Base-by-base conservation (phyloP, 2,113 vertebrate genomes). In the Nerophis ophidion region DNA sequence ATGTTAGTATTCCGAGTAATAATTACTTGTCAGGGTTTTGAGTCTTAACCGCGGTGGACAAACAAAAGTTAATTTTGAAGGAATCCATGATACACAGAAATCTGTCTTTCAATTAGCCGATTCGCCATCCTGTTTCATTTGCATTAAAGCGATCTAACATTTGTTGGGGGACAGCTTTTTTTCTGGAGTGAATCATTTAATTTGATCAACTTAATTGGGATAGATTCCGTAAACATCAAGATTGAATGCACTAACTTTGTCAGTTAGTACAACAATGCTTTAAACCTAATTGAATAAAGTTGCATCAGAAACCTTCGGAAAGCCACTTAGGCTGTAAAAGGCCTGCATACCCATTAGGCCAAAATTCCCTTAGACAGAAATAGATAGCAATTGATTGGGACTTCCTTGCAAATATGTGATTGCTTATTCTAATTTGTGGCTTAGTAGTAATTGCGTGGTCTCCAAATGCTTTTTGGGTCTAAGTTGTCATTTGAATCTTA, bases 221-320 rank as follows among this genome's bases (percentile, higher is more conserved):
- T 90, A 86, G 86, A 91, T 89, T 90, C 81, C 52, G 86, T 87
- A 90, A 91, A 90, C 88, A 90, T 91, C 86, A 89, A 89, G 88
- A 90, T 90, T 90, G 87, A 90, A 87, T 71, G 84, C 85, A 76
- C 82, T 84, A 88, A 88, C 84, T 86, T 84, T 87, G 85, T 88
- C 87, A 83, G 85, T 89, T 87, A 85, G 83, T 83, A 76, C 77
- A 85, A 87, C 84, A 80, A 86, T 79, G 81, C 86, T 90, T 90
- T 88, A 86, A 83, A 79, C 64, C 48, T 91, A 90, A 91, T 90
- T 84, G 86, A 90, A 90, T 91, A 81, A 87, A 74, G 75, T 70
- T 77, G 81, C 74, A 68, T 74, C 78, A 85, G 81, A 78, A 88
- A 80, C 87, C 86, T 83, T 86, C 78, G 74, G 65, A 76, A 82